Evolutionary conservation across 1,140 invertebrate species (phyloP), one percentile per base, ranked within the genome.

Genomic region (Drosophila busckii): DNA sequence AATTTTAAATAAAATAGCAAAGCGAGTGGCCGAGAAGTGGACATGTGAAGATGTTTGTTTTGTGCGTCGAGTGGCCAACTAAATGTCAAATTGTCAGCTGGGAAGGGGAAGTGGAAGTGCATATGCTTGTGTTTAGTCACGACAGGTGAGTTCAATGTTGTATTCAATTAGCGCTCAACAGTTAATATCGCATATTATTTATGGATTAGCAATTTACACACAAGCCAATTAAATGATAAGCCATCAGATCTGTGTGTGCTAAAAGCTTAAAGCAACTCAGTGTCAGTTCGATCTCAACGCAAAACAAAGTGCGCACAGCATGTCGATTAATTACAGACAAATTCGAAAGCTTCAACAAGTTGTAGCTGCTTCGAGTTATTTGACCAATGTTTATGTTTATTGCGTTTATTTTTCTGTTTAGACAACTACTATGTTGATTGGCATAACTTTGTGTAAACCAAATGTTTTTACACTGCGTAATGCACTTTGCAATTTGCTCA

Each of bases 1-100:
- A 32, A 34, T 56, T 71, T 66, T 58, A 71, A 71, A 66, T 71
- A 62, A 48, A 62, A 66, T 46, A 53, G 19, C 26, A 44, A 41
- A 41, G 35, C 49, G 50, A 46, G 13, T 22, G 26, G 17, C 7
- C 17, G 28, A 15, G 7, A 20, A 22, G 12, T 31, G 12, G 28
- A 48, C 42, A 48, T 16, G 23, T 17, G 9, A 53, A 53, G 38
- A 59, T 44, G 32, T 46, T 46, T 35, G 25, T 40, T 32, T 32
- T 45, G 45, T 50, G 20, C 45, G 54, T 58, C 55, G 44, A 59
- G 55, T 59, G 19, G 31, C 25, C 26, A 29, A 26, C 17, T 7
- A 26, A 44, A 40, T 42, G 54, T 26, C 54, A 56, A 50, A 62
- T 56, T 32, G 17, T 62, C 31, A 15, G 16, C 16, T 28, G 8